Conservation (phyloP, 2,797 vertebrate genomes). For the Florisuga fusca region DNA sequence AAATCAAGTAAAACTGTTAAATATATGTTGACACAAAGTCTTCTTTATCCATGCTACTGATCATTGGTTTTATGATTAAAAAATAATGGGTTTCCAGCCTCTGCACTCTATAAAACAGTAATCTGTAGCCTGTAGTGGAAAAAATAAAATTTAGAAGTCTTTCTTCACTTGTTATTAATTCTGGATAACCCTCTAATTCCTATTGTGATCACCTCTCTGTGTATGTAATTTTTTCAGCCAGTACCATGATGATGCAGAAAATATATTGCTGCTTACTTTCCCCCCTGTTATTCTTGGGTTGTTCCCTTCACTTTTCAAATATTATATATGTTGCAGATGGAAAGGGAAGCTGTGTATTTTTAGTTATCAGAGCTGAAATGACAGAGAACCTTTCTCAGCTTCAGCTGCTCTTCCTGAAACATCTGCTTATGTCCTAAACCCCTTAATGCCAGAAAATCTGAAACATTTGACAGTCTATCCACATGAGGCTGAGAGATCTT, state of each 20-base stretch:
- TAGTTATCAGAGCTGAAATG: conserved; percentile 5
- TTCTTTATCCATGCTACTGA: background rate
- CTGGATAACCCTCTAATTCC: background rate
- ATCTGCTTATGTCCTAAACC: background rate
- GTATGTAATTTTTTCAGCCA: background rate
- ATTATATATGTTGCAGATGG: background rate
- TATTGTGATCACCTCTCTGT: background rate
- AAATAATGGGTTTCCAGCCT: background rate
- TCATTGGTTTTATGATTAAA: background rate
- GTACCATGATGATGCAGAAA: background rate
- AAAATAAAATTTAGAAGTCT: background rate
- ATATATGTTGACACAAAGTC: background rate
- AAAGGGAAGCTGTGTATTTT: conserved; percentile 1
- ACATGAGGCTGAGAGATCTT: background rate
- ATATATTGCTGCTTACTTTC: background rate
- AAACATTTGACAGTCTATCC: conserved; percentile 12
- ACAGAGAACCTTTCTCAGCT: background rate
- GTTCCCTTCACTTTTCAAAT: background rate
- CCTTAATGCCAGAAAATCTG: background rate
- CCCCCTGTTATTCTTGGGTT: background rate
- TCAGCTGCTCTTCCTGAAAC: conserved; percentile 19
- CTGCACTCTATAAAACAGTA: background rate
- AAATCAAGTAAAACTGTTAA: background rate
- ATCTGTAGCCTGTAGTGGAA: background rate
- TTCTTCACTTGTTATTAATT: background rate